phyloP scores from a whole-genome alignment of 2,888 invertebrate species.

The Chydorus sphaericus region DNA sequence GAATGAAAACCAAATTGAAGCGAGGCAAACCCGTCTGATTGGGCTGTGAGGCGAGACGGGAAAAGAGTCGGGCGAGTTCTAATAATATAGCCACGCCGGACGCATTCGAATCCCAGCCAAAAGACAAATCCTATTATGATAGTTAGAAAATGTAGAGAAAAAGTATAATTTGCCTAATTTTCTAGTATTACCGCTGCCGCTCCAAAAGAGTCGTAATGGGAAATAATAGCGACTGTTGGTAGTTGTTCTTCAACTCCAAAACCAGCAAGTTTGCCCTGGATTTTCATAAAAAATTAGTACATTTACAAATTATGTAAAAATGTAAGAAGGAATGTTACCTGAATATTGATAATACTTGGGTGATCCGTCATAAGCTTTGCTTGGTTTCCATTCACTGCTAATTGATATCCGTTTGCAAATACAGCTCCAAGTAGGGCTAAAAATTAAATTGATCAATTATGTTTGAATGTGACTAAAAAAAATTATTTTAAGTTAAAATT shows the following conservation, averaged over 20 bases:
- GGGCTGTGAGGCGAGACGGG: constrained; percentile 46
- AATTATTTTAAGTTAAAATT: not conserved
- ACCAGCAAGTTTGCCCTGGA: constrained; percentile 63
- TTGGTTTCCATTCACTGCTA: constrained; percentile 61
- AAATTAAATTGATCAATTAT: constrained; percentile 14
- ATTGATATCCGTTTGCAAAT: constrained; percentile 90
- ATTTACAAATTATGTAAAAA: not conserved
- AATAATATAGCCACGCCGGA: constrained; percentile 76
- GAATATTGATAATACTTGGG: constrained; percentile 67
- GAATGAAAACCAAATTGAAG: constrained; percentile 58
- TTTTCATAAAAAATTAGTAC: constrained; percentile 18
- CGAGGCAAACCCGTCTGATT: constrained; percentile 39
- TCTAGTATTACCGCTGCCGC: constrained; percentile 58
- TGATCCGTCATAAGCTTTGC: constrained; percentile 57
- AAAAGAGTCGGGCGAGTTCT: constrained; percentile 74
- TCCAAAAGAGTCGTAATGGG: constrained; percentile 85
- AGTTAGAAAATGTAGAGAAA: not conserved
- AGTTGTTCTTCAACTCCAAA: constrained; percentile 50
- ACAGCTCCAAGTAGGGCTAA: constrained; percentile 65
- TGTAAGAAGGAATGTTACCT: constrained; percentile 24
- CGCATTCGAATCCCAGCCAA: constrained; percentile 83
- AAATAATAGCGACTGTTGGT: constrained; percentile 77
- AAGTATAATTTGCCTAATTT: not conserved
- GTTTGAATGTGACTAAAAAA: not conserved
- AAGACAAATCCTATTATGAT: constrained; percentile 53